These are phyloP conservation scores for Drosophila busckii DNA, from an alignment of 1,140 invertebrate genomes.

Conservation along the genomic window DNA sequence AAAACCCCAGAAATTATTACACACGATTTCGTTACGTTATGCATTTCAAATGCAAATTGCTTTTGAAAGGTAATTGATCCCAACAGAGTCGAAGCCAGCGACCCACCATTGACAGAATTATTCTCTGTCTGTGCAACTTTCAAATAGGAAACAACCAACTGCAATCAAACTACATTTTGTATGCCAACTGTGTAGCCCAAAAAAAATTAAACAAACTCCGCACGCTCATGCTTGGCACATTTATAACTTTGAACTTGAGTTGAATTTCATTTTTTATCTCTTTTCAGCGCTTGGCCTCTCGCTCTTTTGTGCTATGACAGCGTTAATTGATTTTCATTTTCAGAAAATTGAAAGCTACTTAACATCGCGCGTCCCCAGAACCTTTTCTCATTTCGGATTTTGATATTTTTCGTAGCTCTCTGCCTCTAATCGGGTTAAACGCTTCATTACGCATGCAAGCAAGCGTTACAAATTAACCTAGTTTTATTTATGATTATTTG, in stretches of 20 bases:
- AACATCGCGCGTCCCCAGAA: slow-evolving; percentile 2
- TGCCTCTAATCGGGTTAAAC: slow-evolving; percentile 50
- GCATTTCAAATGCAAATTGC: slow-evolving; percentile 74
- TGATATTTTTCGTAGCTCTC: too few species aligned
- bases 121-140: slow-evolving; percentile 54
- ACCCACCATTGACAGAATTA: slow-evolving; percentile 66
- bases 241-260: slow-evolving; percentile 73
- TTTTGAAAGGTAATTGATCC: slow-evolving; percentile 74
- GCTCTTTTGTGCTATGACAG: slow-evolving; percentile 46
- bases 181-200: slow-evolving; percentile 39
- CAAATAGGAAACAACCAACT: slow-evolving; percentile 55
- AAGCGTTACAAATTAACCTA: slow-evolving; percentile 77
- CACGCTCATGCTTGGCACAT: slow-evolving; percentile 56
- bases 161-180: slow-evolving; percentile 28
- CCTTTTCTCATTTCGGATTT: slow-evolving; percentile 10
- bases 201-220: slow-evolving; percentile 63
- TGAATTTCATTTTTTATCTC: neutral
- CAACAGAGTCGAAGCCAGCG: slow-evolving; percentile 10
- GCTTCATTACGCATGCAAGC: slow-evolving; percentile 66
- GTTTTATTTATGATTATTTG: slow-evolving; percentile 74
- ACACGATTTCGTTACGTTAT: slow-evolving; percentile 72
- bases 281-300: neutral
- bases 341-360: slow-evolving; percentile 25
- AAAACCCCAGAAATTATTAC: slow-evolving; percentile 38
- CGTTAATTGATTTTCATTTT: slow-evolving; percentile 71